Percentiles rank a stretch among this genome's conserved stretches.
phyloP scores from a whole-genome alignment of 2,797 vertebrate species.

The Margarornis squamiger region DNA sequence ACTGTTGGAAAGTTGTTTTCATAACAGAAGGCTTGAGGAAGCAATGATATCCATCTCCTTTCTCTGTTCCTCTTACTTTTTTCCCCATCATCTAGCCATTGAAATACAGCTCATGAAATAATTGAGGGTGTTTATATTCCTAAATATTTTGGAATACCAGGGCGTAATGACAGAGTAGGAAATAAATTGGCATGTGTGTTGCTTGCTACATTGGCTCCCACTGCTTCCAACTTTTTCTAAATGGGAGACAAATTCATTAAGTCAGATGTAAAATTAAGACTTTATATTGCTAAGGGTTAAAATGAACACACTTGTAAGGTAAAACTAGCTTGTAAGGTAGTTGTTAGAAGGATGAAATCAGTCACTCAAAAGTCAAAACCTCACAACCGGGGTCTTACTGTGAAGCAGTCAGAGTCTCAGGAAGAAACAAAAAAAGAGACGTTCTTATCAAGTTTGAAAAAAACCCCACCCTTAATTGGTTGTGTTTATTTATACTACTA shows the following conservation, averaged over 20 bases:
- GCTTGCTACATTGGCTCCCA: neutral
- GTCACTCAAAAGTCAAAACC: neutral
- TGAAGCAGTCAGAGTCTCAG: neutral
- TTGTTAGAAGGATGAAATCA: neutral
- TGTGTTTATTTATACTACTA: neutral
- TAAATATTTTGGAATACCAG: neutral
- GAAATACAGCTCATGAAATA: neutral
- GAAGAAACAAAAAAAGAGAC: neutral
- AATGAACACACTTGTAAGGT: neutral
- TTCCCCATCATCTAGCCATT: neutral
- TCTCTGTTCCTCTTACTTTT: neutral
- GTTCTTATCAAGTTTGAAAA: neutral
- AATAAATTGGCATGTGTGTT: neutral
- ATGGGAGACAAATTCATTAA: neutral
- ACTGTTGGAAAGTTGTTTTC: neutral
- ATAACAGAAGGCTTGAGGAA: neutral
- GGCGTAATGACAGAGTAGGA: neutral
- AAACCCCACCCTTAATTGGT: rapidly evolving
- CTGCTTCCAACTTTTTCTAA: neutral
- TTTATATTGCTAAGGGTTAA: neutral
- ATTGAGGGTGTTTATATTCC: neutral
- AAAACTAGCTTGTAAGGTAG: neutral
- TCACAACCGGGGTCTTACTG: neutral
- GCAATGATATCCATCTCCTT: neutral
- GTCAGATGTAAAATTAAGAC: neutral